phyloP scores from a whole-genome alignment of 2,888 invertebrate genomes.

The Ctenicera cuprea region DNA sequence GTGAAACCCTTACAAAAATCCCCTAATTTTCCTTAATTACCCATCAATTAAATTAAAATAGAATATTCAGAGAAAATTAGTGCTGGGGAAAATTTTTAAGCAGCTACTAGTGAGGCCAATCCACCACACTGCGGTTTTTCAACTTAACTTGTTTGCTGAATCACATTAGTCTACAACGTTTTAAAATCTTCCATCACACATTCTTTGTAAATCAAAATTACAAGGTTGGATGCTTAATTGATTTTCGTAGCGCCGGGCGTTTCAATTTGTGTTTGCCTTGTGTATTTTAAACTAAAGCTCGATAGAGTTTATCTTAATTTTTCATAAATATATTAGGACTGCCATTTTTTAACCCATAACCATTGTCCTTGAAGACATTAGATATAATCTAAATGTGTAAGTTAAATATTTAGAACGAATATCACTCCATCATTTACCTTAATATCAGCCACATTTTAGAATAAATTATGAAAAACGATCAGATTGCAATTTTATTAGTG shows the following conservation, averaged over 20 bases:
- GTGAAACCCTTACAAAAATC: neutral
- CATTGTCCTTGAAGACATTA: too few species aligned
- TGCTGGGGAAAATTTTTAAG: neutral
- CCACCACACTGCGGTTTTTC: conserved; percentile 7
- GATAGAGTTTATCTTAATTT: too few species aligned
- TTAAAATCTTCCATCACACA: neutral
- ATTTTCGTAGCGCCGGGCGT: neutral
- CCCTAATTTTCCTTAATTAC: neutral
- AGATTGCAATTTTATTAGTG: too few species aligned
- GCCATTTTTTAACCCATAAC: too few species aligned
- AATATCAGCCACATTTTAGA: too few species aligned
- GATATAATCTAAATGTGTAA: too few species aligned
- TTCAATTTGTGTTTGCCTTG: too few species aligned
- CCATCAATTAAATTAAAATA: neutral
- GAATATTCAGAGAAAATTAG: neutral
- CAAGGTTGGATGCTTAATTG: neutral
- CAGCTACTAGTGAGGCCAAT: neutral
- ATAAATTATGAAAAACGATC: too few species aligned
- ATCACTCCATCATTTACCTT: too few species aligned
- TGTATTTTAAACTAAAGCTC: too few species aligned
- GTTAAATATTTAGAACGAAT: too few species aligned
- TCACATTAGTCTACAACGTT: neutral
- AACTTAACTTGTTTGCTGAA: neutral
- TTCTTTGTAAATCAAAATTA: neutral
- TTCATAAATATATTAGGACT: too few species aligned